Conservation (phyloP, 2,888 invertebrate genomes). For the Campopleginae sp. region DNA sequence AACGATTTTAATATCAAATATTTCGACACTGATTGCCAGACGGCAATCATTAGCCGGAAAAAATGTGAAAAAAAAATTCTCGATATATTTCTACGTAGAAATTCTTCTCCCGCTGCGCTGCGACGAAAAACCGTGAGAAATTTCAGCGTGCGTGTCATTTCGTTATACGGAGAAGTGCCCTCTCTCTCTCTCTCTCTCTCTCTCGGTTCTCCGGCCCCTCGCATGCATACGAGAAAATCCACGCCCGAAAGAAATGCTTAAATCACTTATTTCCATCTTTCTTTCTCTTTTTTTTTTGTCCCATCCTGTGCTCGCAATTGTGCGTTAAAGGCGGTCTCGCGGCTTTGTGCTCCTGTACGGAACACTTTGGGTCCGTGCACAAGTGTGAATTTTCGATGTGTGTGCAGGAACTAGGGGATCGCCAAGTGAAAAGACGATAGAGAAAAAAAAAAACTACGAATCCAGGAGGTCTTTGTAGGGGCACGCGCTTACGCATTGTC, state of each 20-base stretch:
- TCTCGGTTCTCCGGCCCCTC: slow-evolving; percentile 18
- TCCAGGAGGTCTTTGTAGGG: slow-evolving; percentile 59
- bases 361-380: slow-evolving; percentile 37
- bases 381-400: slow-evolving; percentile 31
- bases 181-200: not conserved
- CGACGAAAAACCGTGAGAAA: slow-evolving; percentile 62
- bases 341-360: slow-evolving; percentile 57
- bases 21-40: not conserved
- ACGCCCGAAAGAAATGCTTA: slow-evolving; percentile 51
- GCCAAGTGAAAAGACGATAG: slow-evolving; percentile 49
- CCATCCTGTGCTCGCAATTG: slow-evolving; percentile 57
- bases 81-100: too few relatives aligned
- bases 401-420: slow-evolving; percentile 26
- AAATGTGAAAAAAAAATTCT: not conserved
- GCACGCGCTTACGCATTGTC: slow-evolving; percentile 59
- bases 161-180: slow-evolving; percentile 22
- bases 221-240: slow-evolving; percentile 21
- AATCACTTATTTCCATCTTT: slow-evolving; percentile 42
- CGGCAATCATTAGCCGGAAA: not conserved
- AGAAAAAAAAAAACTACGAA: slow-evolving; percentile 60
- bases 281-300: slow-evolving; percentile 12
- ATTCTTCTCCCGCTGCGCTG: too few relatives aligned
- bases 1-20: not conserved
- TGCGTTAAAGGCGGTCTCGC: slow-evolving; percentile 61
- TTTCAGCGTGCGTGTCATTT: slow-evolving; percentile 53